Evolutionary conservation across 64 coral and sea anemone species (phyloP), one percentile per base, ranked within the genome.

Genomic region (Actinia equina): DNA sequence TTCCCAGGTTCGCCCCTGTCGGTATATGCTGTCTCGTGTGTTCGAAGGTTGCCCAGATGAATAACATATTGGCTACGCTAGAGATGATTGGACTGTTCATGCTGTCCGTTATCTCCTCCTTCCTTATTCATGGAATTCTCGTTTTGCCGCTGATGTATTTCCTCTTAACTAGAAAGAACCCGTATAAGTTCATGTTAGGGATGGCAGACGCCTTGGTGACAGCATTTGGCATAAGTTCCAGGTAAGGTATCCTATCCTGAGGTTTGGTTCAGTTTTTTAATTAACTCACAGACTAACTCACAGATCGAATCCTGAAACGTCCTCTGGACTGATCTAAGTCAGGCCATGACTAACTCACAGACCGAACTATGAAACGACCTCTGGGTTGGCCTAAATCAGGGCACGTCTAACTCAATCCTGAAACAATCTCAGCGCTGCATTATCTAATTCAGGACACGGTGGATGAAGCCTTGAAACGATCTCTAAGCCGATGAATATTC

Each of bases 141-240:
- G 52, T 91, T 56, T 82, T 98, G 22, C 95, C 95, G 17, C 45
- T 86, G n/a, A 87, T 98, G 2, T 98, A 94, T 77, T 89, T 98
- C 19, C 25, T 89, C 58, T 3, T 91, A 37, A 93, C 92, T 17
- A 91, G 95, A 17, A 88, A 82, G n/a, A 98, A 94, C 74, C 95
- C 95, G 10, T 86, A 74, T 59, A 18, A 27, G 10, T 98, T 94
- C 61, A 87, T 98, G 56, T 22, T 89, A 18, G 92, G 95, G 63
- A 90, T 98, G 88, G 71, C 88, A 61, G 83, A 93, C 44, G 95
- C 95, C 71, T 59, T 98, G 27, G 82, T 98, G 7, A 98, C 95
- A 23, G 95, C 95, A 37, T 98, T 98, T 86, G 95, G 95, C 10
- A 98, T 88, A 45, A 87, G 88, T 26, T 98, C 95, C 59, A 98